These are phyloP conservation scores for Callimico goeldii DNA, from an alignment of 2,797 vertebrate genomes.

Conservation along the genomic window DNA sequence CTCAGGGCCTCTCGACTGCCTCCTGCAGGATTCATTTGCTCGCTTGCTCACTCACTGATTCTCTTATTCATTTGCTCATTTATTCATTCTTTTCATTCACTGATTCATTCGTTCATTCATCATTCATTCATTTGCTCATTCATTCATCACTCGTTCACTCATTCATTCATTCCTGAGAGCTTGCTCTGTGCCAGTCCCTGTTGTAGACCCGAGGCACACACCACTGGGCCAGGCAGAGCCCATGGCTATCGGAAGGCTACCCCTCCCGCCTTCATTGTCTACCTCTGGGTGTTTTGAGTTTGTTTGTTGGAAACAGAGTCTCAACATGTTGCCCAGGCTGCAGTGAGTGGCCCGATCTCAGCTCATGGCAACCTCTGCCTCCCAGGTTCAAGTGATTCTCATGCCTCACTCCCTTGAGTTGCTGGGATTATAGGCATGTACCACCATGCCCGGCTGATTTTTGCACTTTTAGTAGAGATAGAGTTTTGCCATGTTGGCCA, in stretches of 20 bases:
- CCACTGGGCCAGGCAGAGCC: not conserved
- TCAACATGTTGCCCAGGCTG: not conserved
- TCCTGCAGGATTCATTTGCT: too few relatives aligned
- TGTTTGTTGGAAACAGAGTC: not conserved
- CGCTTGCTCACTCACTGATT: too few relatives aligned
- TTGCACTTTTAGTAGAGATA: not conserved
- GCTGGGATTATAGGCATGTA: not conserved
- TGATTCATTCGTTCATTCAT: too few relatives aligned
- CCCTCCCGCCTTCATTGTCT: not conserved
- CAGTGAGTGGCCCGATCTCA: not conserved
- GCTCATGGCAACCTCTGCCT: not conserved
- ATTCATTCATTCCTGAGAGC: not conserved
- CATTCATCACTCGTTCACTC: not conserved
- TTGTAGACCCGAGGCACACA: not conserved
- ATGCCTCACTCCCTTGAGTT: not conserved
- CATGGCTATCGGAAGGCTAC: accelerated
- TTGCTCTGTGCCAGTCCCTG: not conserved
- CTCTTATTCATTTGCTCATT: too few relatives aligned
- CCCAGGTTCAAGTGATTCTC: not conserved
- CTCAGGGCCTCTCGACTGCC: accelerated
- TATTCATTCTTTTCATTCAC: too few relatives aligned
- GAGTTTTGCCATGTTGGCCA: not conserved
- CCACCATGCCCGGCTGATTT: not conserved
- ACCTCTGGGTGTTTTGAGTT: not conserved
- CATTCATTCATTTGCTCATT: not conserved